Evolutionary conservation across 1,140 invertebrate species (phyloP).

Genomic region (Zaprionus africanus): DNA sequence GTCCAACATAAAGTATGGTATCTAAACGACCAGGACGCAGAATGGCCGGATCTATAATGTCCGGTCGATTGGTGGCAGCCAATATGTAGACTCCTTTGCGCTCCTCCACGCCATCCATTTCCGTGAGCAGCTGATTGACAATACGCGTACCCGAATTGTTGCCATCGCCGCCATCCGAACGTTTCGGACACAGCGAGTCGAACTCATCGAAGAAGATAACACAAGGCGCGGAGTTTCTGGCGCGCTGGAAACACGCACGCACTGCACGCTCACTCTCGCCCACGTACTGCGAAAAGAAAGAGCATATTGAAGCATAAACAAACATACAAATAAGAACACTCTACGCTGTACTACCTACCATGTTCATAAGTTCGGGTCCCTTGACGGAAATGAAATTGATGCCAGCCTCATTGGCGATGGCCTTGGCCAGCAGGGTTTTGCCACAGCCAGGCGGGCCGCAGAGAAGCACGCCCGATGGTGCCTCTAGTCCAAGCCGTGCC

Average conservation of each 20-base stretch:
- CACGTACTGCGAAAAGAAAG: constrained; percentile 90
- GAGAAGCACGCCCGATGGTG: constrained; percentile 94
- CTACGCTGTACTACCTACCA: constrained; percentile 86
- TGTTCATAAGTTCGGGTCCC: constrained; percentile 97
- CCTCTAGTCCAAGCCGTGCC: constrained; percentile 90
- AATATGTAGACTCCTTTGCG: constrained; percentile 96
- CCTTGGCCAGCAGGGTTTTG: constrained; percentile 96
- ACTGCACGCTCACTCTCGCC: constrained; percentile 99
- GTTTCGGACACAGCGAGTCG: constrained; percentile 97
- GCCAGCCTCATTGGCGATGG: constrained; percentile 97
- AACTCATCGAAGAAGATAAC: constrained; percentile 99
- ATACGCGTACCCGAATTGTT: constrained; percentile 91
- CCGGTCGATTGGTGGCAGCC: constrained; percentile 98
- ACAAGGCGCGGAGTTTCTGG: constrained; percentile 97
- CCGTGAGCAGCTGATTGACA: constrained; percentile 98
- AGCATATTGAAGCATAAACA: not conserved
- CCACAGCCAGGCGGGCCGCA: constrained; percentile 97
- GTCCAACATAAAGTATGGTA: constrained; percentile 96
- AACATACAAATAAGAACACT: not conserved
- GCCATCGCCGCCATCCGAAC: constrained; percentile 90
- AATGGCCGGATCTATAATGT: constrained; percentile 98
- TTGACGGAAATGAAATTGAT: constrained; percentile 99
- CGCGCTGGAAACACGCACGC: constrained; percentile 96
- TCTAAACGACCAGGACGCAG: constrained; percentile 97
- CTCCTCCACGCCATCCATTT: constrained; percentile 98